Conservation (phyloP, 2,797 vertebrate genomes). For the Syngnathus rostellatus region DNA sequence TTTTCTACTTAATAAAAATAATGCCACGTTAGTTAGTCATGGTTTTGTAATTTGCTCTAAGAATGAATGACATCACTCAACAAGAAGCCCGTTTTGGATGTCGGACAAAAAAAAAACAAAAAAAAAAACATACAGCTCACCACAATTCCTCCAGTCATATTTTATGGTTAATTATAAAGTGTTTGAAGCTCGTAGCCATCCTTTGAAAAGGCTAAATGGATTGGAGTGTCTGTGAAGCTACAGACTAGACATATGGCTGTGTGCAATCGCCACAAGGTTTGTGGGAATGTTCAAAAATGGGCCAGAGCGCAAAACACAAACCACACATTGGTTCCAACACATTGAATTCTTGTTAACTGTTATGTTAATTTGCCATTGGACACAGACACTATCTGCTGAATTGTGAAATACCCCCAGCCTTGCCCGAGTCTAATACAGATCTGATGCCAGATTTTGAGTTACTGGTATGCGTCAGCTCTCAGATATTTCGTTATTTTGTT, state of each 20-base stretch:
- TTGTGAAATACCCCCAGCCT: conserved; percentile 1
- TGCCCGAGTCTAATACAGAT: conserved; percentile 10
- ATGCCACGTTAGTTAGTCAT: neutral
- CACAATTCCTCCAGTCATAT: conserved; percentile 27
- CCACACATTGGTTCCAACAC: conserved; percentile 19
- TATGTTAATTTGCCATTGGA: conserved; percentile 40
- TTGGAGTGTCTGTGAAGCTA: conserved; percentile 33
- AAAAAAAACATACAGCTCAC: conserved; percentile 16
- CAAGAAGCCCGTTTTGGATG: conserved; percentile 35
- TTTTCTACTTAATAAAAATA: neutral
- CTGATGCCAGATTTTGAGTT: conserved; percentile 19
- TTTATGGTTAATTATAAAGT: conserved; percentile 54
- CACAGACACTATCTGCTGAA: conserved; percentile 21
- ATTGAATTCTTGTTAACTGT: conserved; percentile 39
- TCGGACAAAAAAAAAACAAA: conserved; percentile 28
- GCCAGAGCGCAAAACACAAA: conserved; percentile 7
- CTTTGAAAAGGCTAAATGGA: conserved; percentile 47
- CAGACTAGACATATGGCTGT: conserved; percentile 51
- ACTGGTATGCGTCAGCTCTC: neutral
- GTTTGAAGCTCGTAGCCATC: conserved; percentile 44
- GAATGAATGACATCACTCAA: conserved; percentile 4
- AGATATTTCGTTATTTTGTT: conserved; percentile 10
- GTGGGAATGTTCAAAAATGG: conserved; percentile 23
- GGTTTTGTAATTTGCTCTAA: conserved; percentile 19
- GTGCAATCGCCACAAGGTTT: conserved; percentile 47